phyloP scores from a whole-genome alignment of 2,888 invertebrate genomes.

The Polydrusus pterygomalis region DNA sequence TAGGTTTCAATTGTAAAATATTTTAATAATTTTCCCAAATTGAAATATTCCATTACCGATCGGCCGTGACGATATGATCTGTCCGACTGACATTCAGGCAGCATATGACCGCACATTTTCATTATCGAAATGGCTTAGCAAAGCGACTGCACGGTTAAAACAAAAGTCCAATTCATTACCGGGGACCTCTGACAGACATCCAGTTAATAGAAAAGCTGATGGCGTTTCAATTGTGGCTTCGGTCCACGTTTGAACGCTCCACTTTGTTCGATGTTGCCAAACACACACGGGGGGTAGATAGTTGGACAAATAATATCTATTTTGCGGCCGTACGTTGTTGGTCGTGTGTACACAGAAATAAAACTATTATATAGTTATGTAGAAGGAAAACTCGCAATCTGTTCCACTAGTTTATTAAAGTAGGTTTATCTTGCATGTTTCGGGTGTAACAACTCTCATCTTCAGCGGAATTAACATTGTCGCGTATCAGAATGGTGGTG shows the following conservation, averaged over 20 bases:
- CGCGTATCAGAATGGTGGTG: no score
- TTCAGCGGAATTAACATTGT: no score
- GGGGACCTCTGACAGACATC: conserved; percentile 42
- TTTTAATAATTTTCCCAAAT: conserved; percentile 4
- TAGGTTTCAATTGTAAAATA: conserved; percentile 16
- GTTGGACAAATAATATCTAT: conserved; percentile 36
- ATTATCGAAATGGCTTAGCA: conserved; percentile 43
- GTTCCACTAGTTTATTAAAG: no score
- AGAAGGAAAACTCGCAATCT: no score
- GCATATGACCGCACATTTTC: conserved; percentile 31
- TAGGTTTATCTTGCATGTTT: no score
- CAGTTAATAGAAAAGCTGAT: conserved; percentile 50
- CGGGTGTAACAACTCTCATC: no score
- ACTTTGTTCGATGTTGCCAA: conserved; percentile 47
- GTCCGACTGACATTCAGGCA: conserved; percentile 28
- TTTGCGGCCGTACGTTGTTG: conserved; percentile 27
- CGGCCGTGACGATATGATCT: conserved; percentile 26
- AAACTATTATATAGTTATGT: no score
- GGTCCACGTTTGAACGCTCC: conserved; percentile 44
- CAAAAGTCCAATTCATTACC: conserved; percentile 49
- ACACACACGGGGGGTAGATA: conserved; percentile 45
- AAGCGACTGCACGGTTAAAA: conserved; percentile 28
- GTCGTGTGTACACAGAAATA: background rate
- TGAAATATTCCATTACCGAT: conserved; percentile 37
- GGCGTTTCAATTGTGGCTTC: conserved; percentile 47